These are phyloP conservation scores for Denticeps clupeoides DNA, from an alignment of 2,797 vertebrate genomes.

Conservation along the genomic window DNA sequence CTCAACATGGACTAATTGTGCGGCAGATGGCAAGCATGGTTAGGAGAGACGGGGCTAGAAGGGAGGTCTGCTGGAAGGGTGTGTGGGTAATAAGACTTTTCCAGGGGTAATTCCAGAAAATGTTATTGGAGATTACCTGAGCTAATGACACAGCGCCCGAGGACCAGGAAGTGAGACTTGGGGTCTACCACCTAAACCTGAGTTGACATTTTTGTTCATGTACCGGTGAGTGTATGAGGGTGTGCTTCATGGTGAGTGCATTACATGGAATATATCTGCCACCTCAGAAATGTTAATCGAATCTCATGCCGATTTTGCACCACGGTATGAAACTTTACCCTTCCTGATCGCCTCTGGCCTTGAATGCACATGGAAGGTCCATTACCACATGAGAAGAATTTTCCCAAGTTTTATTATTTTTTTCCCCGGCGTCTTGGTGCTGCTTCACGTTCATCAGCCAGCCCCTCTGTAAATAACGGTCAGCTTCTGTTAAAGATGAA, in stretches of 20 bases:
- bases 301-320: no score
- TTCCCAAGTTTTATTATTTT: no score
- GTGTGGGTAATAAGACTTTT: background rate
- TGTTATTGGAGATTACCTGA: constrained; percentile 8
- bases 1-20: constrained; percentile 34
- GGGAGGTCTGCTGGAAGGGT: constrained; percentile 1
- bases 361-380: no score
- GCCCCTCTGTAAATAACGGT: no score
- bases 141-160: constrained; percentile 22
- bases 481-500: no score
- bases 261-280: no score
- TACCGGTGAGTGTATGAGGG: background rate
- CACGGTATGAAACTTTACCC: no score
- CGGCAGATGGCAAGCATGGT: constrained; percentile 33
- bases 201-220: background rate
- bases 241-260: background rate
- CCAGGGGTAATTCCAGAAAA: background rate
- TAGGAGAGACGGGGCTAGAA: constrained; percentile 22
- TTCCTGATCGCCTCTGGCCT: no score
- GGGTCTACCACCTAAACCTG: background rate
- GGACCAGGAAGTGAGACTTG: constrained; percentile 24
- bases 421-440: no score
- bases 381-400: no score
- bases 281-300: no score
- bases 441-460: no score